phyloP scores from a whole-genome alignment of 2,888 invertebrate species.

The Hedychridium roseum region DNA sequence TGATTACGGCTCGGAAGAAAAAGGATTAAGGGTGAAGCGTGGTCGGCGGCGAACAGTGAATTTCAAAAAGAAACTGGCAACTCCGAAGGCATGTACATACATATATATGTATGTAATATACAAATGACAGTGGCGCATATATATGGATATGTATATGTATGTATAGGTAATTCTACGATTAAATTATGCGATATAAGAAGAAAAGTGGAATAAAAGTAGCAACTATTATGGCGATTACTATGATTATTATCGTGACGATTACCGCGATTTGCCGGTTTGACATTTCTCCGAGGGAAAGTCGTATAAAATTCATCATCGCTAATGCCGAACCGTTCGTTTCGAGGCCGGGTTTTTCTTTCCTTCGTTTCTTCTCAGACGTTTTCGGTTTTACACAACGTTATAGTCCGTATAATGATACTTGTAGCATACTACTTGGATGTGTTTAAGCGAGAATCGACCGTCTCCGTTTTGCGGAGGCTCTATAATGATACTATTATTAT shows the following conservation, averaged over 20 bases:
- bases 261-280: too few relatives aligned
- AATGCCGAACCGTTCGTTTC: constrained; percentile 46
- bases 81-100: constrained; percentile 54
- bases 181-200: constrained; percentile 46
- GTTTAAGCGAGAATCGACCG: constrained; percentile 51
- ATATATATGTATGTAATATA: constrained; percentile 55
- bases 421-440: constrained; percentile 61
- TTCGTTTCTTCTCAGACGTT: constrained; percentile 47
- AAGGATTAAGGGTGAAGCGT: constrained; percentile 15
- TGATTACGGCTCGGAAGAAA: constrained; percentile 1
- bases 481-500: constrained; percentile 58
- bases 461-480: constrained; percentile 42
- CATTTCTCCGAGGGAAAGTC: too few relatives aligned
- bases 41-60: too few relatives aligned
- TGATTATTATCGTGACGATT: constrained; percentile 69
- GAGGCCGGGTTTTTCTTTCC: too few relatives aligned
- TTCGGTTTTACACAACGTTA: constrained; percentile 46
- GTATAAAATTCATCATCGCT: too few relatives aligned
- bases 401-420: constrained; percentile 50
- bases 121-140: constrained; percentile 48
- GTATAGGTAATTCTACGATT: constrained; percentile 55
- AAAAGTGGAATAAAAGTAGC: constrained; percentile 41
- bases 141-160: constrained; percentile 56
- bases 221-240: constrained; percentile 61
- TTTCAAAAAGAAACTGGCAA: too few relatives aligned